These are phyloP conservation scores for Lasiommata megera DNA, from an alignment of 2,888 invertebrate species.

Conservation along the genomic window DNA sequence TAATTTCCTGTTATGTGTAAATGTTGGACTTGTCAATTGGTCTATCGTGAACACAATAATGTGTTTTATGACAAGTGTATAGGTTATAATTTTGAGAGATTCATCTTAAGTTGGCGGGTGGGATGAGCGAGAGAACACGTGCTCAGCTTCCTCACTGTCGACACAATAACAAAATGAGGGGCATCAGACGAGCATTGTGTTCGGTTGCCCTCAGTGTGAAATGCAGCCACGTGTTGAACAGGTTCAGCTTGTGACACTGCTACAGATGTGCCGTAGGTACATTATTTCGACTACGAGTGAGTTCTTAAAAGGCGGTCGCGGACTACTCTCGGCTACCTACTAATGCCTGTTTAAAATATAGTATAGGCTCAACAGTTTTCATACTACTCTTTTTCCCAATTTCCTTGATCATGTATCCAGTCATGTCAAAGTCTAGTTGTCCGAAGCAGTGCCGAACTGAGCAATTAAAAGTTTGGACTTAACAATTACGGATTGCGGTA, in stretches of 20 bases:
- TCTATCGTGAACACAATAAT: constrained; percentile 25
- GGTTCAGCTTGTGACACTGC: constrained; percentile 42
- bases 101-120: constrained; percentile 39
- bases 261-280: background rate
- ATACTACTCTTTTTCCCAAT: too few species aligned
- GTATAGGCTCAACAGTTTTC: too few species aligned
- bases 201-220: constrained; percentile 42
- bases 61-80: constrained; percentile 36
- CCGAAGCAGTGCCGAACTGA: too few species aligned
- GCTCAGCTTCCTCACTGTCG: constrained; percentile 59
- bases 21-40: constrained; percentile 23
- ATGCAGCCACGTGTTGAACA: constrained; percentile 69
- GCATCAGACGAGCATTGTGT: constrained; percentile 55
- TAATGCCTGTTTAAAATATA: too few species aligned
- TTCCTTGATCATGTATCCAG: too few species aligned
- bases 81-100: constrained; percentile 40
- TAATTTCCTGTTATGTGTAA: constrained; percentile 18
- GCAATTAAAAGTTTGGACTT: too few species aligned
- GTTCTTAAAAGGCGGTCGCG: too few species aligned
- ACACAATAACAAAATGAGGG: constrained; percentile 70
- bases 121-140: constrained; percentile 64
- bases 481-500: too few species aligned
- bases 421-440: too few species aligned
- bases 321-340: too few species aligned
- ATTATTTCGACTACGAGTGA: too few species aligned